Evolutionary conservation across 2,113 vertebrate species (phyloP).

Genomic region (Falco punctatus): DNA sequence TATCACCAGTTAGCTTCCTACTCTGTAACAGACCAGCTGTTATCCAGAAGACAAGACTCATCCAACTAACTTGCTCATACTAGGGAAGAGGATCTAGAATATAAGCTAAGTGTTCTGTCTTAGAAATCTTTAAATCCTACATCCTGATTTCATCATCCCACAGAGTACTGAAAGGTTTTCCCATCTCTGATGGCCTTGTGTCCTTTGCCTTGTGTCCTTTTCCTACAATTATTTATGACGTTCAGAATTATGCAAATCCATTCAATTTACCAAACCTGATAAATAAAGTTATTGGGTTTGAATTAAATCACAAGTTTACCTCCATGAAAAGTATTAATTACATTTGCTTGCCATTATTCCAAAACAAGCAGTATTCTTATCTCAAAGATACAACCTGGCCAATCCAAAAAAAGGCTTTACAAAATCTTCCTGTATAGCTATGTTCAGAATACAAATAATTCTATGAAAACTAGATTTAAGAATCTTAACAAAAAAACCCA

Average conservation of each 20-base stretch:
- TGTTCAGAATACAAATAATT: not conserved
- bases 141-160: not conserved
- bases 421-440: not conserved
- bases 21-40: not conserved
- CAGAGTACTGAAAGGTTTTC: not conserved
- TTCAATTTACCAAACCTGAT: not conserved
- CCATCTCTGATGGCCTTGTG: not conserved
- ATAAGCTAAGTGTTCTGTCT: rapidly evolving
- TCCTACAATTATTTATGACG: not conserved
- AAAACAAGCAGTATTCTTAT: not conserved
- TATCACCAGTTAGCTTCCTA: not conserved
- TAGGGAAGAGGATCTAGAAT: not conserved
- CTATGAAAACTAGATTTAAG: not conserved
- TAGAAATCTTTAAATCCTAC: not conserved
- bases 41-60: not conserved
- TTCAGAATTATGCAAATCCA: not conserved
- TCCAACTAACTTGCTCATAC: not conserved
- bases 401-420: not conserved
- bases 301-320: not conserved
- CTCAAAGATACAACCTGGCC: not conserved
- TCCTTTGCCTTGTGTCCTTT: not conserved
- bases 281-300: not conserved
- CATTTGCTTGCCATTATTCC: not conserved
- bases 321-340: not conserved
- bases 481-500: not conserved